Evolutionary conservation across 1,140 invertebrate species (phyloP), one percentile per base, ranked within the genome.

Genomic region (Arion vulgaris): DNA sequence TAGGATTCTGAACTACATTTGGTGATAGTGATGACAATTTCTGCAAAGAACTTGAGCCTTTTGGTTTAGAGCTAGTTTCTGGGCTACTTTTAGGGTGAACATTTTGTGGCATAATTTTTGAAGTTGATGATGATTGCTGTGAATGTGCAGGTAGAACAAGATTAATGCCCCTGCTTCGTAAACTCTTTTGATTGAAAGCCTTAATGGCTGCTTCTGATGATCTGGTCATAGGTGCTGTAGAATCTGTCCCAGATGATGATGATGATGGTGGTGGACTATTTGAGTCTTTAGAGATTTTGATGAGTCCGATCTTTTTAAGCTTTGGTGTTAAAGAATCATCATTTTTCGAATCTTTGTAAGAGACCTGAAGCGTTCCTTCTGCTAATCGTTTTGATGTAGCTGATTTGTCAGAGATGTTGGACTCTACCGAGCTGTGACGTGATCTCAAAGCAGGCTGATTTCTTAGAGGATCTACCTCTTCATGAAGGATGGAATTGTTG

Each of bases 171-270:
- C 71, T 51, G n/a, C 41, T 81, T 34, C 69, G 39, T 36, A 81
- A 57, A 39, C 80, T 81, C 32, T 73, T 81, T n/a, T 71, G 62
- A 49, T 80, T 80, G 28, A 73, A 73, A 57, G 80, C 80, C 32
- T 73, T 81, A 15, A 81, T 81, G 7, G 71, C 80, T 57, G 78
- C 78, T 36, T 71, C 78, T 9, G 78, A 80, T 36, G 78, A 80
- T n/a, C 78, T 7, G 1, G 78, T 80, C 45, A 73, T 2, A 5
- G 80, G 69, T 11, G 80, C 36, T 7, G 36, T 39, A 36, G 49
- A 32, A 38, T 71, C 71, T 39, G 38, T 17, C 15, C n/a, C 69
- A 53, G 49, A 17, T 32, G 45, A 51, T 26, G 71, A 0, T 26
- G 68, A n/a, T 32, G 45, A 51, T 26, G 71, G 0, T 26, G 68